Evolutionary conservation across 2,888 invertebrate genomes (phyloP).

Genomic region (Branchipolynoe longqiensis): DNA sequence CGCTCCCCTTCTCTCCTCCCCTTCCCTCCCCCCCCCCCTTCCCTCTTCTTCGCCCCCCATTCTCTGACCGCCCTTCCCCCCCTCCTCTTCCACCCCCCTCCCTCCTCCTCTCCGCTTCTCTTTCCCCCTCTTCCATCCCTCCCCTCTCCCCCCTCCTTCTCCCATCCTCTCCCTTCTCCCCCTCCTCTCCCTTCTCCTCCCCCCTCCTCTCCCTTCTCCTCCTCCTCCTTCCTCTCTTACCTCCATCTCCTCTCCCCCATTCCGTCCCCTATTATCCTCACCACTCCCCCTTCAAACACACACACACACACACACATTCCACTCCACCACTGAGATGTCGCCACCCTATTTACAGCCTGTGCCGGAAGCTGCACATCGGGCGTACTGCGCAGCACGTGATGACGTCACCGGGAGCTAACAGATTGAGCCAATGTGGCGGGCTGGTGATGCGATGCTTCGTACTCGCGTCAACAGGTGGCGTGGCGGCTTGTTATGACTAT

Average conservation of each 20-base stretch:
- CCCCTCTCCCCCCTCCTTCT: background rate
- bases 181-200: background rate
- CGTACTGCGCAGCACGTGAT: background rate
- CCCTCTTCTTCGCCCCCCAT: background rate
- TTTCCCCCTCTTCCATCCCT: background rate
- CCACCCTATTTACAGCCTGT: constrained; percentile 19
- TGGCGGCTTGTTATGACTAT: background rate
- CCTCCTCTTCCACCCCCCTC: background rate
- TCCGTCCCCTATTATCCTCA: background rate
- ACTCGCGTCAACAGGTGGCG: constrained; percentile 3
- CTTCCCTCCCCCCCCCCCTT: constrained; percentile 11
- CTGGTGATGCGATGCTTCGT: background rate
- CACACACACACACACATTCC: background rate
- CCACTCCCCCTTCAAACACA: background rate
- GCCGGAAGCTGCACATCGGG: constrained; percentile 4
- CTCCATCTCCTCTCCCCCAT: background rate
- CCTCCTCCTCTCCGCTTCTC: background rate
- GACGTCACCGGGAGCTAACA: constrained; percentile 2
- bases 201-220: background rate
- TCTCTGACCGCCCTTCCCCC: background rate
- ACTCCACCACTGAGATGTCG: background rate
- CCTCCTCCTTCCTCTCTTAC: background rate
- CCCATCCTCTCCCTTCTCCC: background rate
- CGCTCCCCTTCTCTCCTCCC: background rate
- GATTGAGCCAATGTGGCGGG: constrained; percentile 21